A percentile compares a stretch with the other conserved stretches of the same genome.
These are phyloP conservation scores for Acanthoscelides obtectus DNA, from an alignment of 2,888 invertebrate species.

Conservation along the genomic window DNA sequence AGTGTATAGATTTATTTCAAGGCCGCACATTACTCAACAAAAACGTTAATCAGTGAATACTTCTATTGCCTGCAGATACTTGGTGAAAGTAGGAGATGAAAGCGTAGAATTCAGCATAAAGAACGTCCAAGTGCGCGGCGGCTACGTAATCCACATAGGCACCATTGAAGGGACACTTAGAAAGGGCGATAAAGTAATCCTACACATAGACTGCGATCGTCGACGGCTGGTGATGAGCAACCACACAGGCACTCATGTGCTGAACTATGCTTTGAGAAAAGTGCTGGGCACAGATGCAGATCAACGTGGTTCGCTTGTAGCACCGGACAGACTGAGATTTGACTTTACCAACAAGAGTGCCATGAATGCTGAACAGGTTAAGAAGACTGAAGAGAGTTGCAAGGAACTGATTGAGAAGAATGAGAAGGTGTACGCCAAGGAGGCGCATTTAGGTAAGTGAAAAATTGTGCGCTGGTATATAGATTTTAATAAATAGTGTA, in stretches of 20 bases:
- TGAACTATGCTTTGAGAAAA: constrained; percentile 89
- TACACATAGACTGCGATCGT: constrained; percentile 79
- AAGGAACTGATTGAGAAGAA: constrained; percentile 58
- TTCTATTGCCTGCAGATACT: constrained; percentile 52
- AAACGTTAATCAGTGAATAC: no score
- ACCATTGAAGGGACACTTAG: constrained; percentile 77
- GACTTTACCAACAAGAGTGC: constrained; percentile 96
- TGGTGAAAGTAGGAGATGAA: constrained; percentile 78
- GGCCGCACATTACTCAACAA: no score
- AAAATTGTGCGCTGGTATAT: no score
- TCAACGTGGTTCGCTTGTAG: constrained; percentile 95
- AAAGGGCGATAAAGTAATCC: constrained; percentile 78
- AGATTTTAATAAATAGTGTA: no score
- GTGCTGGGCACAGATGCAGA: constrained; percentile 89
- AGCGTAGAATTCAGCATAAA: constrained; percentile 87
- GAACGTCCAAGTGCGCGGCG: constrained; percentile 92
- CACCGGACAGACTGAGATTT: constrained; percentile 93
- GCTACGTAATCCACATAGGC: constrained; percentile 92
- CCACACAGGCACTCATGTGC: constrained; percentile 95
- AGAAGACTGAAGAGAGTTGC: constrained; percentile 76
- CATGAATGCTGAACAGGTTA: constrained; percentile 83
- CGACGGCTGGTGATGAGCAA: constrained; percentile 96
- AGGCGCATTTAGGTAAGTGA: constrained; percentile 58
- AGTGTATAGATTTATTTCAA: no score
- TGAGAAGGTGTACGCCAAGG: constrained; percentile 75